Conservation (phyloP, 2,113 vertebrate genomes). For the Ia io region DNA sequence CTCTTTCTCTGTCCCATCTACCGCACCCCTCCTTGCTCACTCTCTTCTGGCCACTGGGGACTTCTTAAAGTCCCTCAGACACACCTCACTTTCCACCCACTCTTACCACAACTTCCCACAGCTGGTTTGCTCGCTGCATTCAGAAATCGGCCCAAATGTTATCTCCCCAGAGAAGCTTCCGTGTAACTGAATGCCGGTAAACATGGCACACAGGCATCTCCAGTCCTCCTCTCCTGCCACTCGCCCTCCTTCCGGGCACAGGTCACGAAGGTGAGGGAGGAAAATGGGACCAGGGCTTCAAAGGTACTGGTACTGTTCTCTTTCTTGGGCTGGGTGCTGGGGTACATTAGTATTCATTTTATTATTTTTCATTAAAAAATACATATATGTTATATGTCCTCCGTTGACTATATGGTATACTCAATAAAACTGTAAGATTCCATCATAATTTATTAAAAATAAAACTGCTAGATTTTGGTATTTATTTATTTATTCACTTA, state of each 20-base stretch:
- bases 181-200: neutral
- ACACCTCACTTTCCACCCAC: neutral
- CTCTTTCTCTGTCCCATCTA: neutral
- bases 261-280: neutral
- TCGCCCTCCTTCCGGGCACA: neutral
- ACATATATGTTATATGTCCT: neutral
- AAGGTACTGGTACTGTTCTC: neutral
- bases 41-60: neutral
- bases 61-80: neutral
- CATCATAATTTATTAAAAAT: constrained; percentile 6
- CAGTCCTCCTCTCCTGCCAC: neutral
- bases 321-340: neutral
- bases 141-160: neutral
- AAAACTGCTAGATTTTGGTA: neutral
- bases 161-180: neutral
- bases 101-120: neutral
- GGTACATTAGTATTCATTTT: neutral
- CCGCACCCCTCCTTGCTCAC: neutral
- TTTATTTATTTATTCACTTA: neutral
- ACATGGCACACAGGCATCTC: neutral
- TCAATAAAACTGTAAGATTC: neutral
- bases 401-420: neutral
- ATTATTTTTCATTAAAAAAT: neutral
- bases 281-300: neutral
- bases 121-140: neutral